Base-by-base conservation (phyloP, 2,888 invertebrate genomes). In the Tetropium fuscum region DNA sequence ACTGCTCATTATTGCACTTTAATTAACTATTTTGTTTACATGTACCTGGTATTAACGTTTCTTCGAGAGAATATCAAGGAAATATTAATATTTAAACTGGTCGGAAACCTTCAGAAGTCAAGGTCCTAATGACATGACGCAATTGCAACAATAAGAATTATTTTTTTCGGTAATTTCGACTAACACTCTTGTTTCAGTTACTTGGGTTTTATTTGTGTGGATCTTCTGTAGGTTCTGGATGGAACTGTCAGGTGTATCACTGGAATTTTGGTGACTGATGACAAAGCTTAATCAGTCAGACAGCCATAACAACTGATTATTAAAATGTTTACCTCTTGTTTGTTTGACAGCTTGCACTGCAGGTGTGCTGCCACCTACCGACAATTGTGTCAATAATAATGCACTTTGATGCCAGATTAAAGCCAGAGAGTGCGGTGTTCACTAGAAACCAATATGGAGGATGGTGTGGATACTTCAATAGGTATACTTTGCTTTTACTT, bases 81-180 rank as follows among this genome's bases (percentile, higher is more conserved):
- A 20, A 20, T 18, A 44, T 25, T 1, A 40, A 13, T 57, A 60
- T 60, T 51, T 32, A 11, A 53, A 49, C 27, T 56, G 11, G 47
- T 53, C 27, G 48, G 58, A 67, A 75, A 72, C 70, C 74, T 74
- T 75, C 72, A 71, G 71, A 71, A 76, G 76, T 78, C 76, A 77
- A 78, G 75, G 77, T 76, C 70, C 70, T 63, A 72, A 69, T 71
- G 70, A 73, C 74, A 75, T 76, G 74, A 74, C 75, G 75, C 73
- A 74, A 74, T 67, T 63, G 70, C 67, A 71, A 73, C 64, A 62
- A 51, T 53, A 43, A 55, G 32, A 54, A 43, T 18, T 13, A 40
- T 34, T 36, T 43, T 22, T 45, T 22, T 15, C 25, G 13, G 32
- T n/a, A 47, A 40, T 48, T 41, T 40, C 25, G 13, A 57, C 40